Evolutionary conservation across 2,113 vertebrate genomes (phyloP).

Genomic region (Anhinga anhinga): DNA sequence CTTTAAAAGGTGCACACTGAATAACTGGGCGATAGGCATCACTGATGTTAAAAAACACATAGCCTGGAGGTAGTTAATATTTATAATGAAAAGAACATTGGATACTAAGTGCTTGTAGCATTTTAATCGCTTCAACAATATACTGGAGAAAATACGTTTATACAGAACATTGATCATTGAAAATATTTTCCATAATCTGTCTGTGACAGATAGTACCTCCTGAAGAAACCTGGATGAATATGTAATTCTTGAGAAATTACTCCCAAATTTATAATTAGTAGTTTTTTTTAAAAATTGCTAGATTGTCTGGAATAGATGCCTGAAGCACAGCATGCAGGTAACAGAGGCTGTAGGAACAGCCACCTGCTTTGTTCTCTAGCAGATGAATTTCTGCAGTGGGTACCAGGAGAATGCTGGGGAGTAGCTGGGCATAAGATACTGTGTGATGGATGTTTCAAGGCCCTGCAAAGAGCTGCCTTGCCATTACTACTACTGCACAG

Average conservation of each 20-base stretch:
- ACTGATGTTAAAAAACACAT: not conserved
- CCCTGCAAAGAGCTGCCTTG: not conserved
- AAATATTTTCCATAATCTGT: not conserved
- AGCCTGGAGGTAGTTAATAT: not conserved
- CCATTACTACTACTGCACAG: not conserved
- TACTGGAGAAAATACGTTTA: not conserved
- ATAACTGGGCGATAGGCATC: not conserved
- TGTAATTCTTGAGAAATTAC: not conserved
- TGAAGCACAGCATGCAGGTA: not conserved
- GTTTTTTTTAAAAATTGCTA: not conserved
- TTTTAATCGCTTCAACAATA: not conserved
- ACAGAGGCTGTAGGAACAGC: not conserved
- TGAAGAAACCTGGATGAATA: not conserved
- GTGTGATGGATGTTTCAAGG: not conserved
- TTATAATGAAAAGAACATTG: not conserved
- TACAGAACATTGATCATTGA: not conserved
- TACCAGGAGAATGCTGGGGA: not conserved
- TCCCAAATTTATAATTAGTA: not conserved
- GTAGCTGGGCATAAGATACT: not conserved
- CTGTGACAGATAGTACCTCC: not conserved
- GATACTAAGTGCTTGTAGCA: not conserved
- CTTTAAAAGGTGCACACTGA: not conserved
- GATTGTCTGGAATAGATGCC: not conserved
- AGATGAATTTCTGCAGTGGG: not conserved
- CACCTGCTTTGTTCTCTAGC: not conserved